phyloP scores from a whole-genome alignment of 2,797 vertebrate species.

The Megalops cyprinoides region DNA sequence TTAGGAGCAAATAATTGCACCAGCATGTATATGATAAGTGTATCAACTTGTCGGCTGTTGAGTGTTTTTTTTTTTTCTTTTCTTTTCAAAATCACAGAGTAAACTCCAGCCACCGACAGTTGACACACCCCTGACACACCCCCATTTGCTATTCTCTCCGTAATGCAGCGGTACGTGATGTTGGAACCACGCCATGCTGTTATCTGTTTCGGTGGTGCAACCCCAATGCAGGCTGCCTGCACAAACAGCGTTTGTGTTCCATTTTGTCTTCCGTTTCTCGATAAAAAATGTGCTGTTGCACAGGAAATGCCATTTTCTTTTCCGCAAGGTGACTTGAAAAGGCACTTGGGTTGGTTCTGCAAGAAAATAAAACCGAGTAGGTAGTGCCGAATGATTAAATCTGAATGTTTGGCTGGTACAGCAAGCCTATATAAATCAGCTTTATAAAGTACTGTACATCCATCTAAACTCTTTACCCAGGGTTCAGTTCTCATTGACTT shows the following conservation, averaged over 20 bases:
- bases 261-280: not conserved
- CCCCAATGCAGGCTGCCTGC: not conserved
- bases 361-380: not conserved
- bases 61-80: not conserved
- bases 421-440: too few species aligned
- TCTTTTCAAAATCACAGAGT: not conserved
- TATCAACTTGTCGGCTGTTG: conserved; percentile 12
- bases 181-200: not conserved
- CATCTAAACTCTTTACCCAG: too few species aligned
- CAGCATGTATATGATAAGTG: conserved; percentile 4
- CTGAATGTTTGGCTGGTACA: too few species aligned
- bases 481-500: not conserved
- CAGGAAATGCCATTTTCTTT: too few species aligned
- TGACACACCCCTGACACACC: not conserved
- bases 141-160: not conserved
- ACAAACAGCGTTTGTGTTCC: not conserved
- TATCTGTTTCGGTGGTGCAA: not conserved
- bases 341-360: not conserved
- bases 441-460: too few species aligned
- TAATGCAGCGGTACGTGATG: not conserved
- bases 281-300: not conserved
- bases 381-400: too few species aligned
- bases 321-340: not conserved
- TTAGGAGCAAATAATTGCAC: not conserved
- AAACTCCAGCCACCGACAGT: not conserved